Evolutionary conservation across 2,113 vertebrate species (phyloP).

Genomic region (Vulpes lagopus): DNA sequence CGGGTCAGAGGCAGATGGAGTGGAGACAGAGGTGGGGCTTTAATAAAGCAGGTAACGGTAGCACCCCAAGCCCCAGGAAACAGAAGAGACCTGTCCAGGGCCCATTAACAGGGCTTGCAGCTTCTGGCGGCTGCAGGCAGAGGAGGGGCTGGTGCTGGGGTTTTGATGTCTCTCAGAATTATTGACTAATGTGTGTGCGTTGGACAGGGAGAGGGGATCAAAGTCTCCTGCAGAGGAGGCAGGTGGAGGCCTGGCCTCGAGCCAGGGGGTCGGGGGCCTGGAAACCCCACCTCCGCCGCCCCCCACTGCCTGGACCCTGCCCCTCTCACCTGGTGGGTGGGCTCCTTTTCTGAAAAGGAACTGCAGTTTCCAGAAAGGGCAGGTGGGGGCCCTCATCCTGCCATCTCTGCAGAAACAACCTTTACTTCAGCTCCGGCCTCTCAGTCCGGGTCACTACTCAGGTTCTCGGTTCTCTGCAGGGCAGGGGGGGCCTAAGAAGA

Average conservation of each 20-base stretch:
- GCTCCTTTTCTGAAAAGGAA: conserved; percentile 51
- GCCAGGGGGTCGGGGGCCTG: not conserved
- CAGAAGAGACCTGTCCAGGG: not conserved
- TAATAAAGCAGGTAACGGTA: not conserved
- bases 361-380: not conserved
- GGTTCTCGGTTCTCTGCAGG: not conserved
- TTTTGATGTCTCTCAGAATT: conserved; percentile 66
- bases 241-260: not conserved
- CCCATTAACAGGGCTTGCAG: not conserved
- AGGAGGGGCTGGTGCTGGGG: not conserved
- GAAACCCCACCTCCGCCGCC: not conserved
- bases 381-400: not conserved
- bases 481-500: not conserved
- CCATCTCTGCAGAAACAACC: conserved; percentile 2
- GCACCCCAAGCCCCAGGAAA: not conserved
- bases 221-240: conserved; percentile 43
- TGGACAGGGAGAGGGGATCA: conserved; percentile 64
- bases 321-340: not conserved
- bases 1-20: not conserved
- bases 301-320: not conserved
- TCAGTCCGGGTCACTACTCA: not conserved
- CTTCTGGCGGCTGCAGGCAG: not conserved
- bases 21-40: not conserved
- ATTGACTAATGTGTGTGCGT: conserved; percentile 32
- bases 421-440: not conserved